Conservation (phyloP, 2,888 invertebrate genomes). For the Phorcus lineatus region DNA sequence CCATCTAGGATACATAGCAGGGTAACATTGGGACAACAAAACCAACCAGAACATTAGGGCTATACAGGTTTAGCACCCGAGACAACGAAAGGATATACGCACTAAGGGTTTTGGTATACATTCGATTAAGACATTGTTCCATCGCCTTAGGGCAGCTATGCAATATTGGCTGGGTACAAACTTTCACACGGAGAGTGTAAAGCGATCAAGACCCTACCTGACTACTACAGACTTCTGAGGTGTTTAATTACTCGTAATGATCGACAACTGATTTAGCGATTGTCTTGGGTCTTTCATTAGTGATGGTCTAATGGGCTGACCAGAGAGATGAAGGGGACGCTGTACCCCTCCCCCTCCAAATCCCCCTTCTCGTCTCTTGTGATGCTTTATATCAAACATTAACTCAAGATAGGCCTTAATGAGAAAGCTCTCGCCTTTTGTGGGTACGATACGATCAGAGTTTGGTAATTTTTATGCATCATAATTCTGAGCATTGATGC, state of each 20-base stretch:
- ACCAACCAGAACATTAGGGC: conserved; percentile 16
- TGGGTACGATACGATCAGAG: background rate
- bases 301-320: background rate
- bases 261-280: background rate
- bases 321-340: background rate
- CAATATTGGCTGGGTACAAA: background rate
- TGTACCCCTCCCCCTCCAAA: background rate
- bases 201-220: conserved; percentile 1
- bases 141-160: background rate
- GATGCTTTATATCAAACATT: conserved; percentile 12
- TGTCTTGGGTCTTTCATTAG: background rate
- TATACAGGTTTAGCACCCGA: background rate
- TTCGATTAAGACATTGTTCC: conserved; percentile 7
- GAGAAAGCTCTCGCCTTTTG: conserved; percentile 13
- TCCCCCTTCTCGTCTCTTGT: background rate
- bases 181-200: conserved; percentile 26
- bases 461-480: conserved; percentile 15
- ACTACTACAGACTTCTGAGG: background rate
- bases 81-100: background rate
- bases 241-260: conserved; percentile 21
- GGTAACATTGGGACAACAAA: conserved; percentile 25
- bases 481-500: background rate
- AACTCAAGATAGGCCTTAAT: conserved; percentile 3
- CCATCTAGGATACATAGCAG: background rate
- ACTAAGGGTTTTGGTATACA: conserved; percentile 13